Conservation (phyloP, 1,140 invertebrate species). For the Drosophila pallidifrons region DNA sequence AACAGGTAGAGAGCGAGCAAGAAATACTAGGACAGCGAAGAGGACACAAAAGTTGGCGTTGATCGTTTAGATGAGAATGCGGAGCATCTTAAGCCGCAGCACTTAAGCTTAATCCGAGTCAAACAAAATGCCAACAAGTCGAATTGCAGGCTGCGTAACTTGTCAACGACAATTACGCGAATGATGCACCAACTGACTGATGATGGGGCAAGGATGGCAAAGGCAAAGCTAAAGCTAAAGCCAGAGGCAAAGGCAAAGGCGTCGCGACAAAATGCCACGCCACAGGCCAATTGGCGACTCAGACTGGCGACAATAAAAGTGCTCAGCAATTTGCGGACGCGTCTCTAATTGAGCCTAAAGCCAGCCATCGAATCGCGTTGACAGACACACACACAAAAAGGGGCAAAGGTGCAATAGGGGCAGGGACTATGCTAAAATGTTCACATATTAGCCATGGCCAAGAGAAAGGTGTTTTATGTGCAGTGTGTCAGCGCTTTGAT, state of each 20-base stretch:
- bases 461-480: conserved; percentile 61
- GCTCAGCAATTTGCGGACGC: conserved; percentile 75
- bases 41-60: not conserved
- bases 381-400: not conserved
- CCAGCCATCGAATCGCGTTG: conserved; percentile 19
- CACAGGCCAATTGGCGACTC: conserved; percentile 32
- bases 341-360: conserved; percentile 73
- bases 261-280: conserved; percentile 78
- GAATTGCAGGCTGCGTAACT: conserved; percentile 46
- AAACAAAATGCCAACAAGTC: conserved; percentile 78
- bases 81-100: conserved; percentile 69
- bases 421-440: conserved; percentile 25
- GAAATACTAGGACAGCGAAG: not conserved
- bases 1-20: not conserved
- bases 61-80: conserved; percentile 64
- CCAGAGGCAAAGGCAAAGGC: conserved; percentile 38
- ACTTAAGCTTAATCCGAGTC: conserved; percentile 72
- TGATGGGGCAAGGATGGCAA: conserved; percentile 38
- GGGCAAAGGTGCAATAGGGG: not conserved
- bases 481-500: conserved; percentile 58
- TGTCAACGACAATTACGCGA: conserved; percentile 80
- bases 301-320: conserved; percentile 76
- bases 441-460: conserved; percentile 42
- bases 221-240: conserved; percentile 31
- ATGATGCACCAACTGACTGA: conserved; percentile 53